phyloP scores from a whole-genome alignment of 2,888 invertebrate species.

The Seladonia tumulorum region DNA sequence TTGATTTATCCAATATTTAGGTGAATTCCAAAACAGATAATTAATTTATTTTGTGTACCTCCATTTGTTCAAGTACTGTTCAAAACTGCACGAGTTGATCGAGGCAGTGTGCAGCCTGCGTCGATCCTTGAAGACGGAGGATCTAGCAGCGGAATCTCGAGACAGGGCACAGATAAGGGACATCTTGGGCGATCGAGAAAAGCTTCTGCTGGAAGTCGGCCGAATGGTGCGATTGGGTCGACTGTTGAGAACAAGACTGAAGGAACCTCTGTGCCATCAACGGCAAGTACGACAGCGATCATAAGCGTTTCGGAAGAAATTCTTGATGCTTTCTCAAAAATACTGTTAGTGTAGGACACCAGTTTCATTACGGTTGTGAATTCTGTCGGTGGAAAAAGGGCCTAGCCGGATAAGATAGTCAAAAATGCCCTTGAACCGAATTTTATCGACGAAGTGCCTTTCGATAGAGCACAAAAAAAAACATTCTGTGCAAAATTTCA shows the following conservation, averaged over 20 bases:
- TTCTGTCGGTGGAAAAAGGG: too few relatives aligned
- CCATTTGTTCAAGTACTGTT: conserved; percentile 85
- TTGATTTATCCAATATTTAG: not conserved
- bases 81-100: conserved; percentile 87
- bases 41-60: not conserved
- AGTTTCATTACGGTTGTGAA: not conserved
- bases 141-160: conserved; percentile 52
- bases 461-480: too few relatives aligned
- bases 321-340: not conserved
- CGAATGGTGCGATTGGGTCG: conserved; percentile 90
- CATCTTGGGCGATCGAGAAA: conserved; percentile 87
- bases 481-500: too few relatives aligned
- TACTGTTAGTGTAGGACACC: not conserved
- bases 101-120: conserved; percentile 84
- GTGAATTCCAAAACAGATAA: not conserved
- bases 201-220: conserved; percentile 89
- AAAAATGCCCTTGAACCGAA: too few relatives aligned
- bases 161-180: conserved; percentile 82
- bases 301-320: not conserved
- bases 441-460: too few relatives aligned
- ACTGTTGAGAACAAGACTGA: conserved; percentile 88
- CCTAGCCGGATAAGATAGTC: too few relatives aligned
- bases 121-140: conserved; percentile 60
- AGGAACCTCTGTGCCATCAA: conserved; percentile 86
- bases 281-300: conserved; percentile 73